These are phyloP conservation scores for Peromyscus melanophrys DNA, from an alignment of 2,797 vertebrate species.

Conservation along the genomic window DNA sequence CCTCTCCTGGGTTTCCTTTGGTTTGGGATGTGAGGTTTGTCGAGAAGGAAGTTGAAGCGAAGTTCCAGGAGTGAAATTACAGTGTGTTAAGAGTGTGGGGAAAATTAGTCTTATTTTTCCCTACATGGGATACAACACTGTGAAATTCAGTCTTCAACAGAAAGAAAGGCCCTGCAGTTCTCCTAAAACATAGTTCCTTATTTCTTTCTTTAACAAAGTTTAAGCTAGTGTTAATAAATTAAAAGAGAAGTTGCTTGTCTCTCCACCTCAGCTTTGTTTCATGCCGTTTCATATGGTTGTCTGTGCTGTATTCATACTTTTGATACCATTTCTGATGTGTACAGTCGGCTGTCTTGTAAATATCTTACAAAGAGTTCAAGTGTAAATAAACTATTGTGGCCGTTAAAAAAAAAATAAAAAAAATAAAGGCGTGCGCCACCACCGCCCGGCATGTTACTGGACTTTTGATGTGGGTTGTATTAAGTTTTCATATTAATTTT, in stretches of 20 bases:
- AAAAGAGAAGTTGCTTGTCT: slow-evolving; percentile 83
- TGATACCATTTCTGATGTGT: slow-evolving; percentile 89
- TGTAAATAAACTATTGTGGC: slow-evolving; percentile 89
- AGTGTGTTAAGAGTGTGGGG: slow-evolving; percentile 80
- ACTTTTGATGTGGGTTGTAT: not conserved
- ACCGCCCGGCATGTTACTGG: too few relatives aligned
- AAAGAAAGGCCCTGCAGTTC: slow-evolving; percentile 83
- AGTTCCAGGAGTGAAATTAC: slow-evolving; percentile 78
- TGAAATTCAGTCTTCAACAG: slow-evolving; percentile 84
- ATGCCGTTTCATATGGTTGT: slow-evolving; percentile 86
- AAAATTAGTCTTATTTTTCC: slow-evolving; percentile 84
- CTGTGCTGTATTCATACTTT: slow-evolving; percentile 88
- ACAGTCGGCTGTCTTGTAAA: slow-evolving; percentile 89
- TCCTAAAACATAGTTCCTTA: slow-evolving; percentile 83
- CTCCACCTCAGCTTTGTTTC: slow-evolving; percentile 85
- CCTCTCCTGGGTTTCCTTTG: slow-evolving; percentile 76
- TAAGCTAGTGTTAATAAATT: slow-evolving; percentile 87
- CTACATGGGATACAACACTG: slow-evolving; percentile 85
- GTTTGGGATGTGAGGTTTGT: slow-evolving; percentile 73
- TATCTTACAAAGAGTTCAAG: slow-evolving; percentile 88
- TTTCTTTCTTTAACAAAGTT: slow-evolving; percentile 87
- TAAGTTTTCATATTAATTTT: not conserved
- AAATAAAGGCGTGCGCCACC: too few relatives aligned
- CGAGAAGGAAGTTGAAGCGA: slow-evolving; percentile 72
- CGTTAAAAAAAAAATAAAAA: too few relatives aligned